Base-by-base conservation (phyloP, 2,797 vertebrate species). In the Furcifer pardalis region DNA sequence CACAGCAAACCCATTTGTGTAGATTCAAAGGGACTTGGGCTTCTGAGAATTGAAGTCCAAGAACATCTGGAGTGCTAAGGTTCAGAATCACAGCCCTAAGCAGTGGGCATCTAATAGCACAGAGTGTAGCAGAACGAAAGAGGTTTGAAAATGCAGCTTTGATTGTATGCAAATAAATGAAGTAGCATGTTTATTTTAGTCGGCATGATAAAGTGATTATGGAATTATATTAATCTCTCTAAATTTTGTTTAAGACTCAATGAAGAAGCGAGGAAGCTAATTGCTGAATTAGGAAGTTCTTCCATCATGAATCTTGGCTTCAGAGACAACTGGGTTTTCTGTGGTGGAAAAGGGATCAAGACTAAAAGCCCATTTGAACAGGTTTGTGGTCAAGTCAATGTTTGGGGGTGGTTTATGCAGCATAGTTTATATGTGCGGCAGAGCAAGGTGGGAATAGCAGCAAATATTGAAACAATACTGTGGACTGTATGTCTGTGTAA, bases 331-430 rank as follows among this genome's bases (percentile, higher is more conserved):
- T 99, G 99, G 99, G 96, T 99, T 90, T 99, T 99, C 94, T 98
- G 98, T 0, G 99, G 99, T 88, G 98, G 98, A 56, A 99, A 99
- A 96, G 98, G 98, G 87, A 99, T 99, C 93, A 98, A 99, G 94
- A 98, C 98, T 49, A 99, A 99, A 95, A 99, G 97, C 92, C 98
- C 98, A 1, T 99, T 99, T 95, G 99, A 99, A 92, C 98, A 99
- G 98, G 99, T 99, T 91, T 92, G 95, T 95, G 82, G 89, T 72
- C 79, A 0, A 3, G 77, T 35, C 71, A 73, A 35, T 0, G 32
- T 83, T 37, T 40, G 90, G 49, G 62, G 21, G 4, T 30, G 12
- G 44, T 60, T 69, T n/a, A 62, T 35, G 37, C 44, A 77, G 12
- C 27, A 7, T 42, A 7, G 35, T 32, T 37, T 77, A 13, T 37